These are phyloP conservation scores for Synanthedon myopaeformis DNA, from an alignment of 2,888 invertebrate species.

Conservation along the genomic window DNA sequence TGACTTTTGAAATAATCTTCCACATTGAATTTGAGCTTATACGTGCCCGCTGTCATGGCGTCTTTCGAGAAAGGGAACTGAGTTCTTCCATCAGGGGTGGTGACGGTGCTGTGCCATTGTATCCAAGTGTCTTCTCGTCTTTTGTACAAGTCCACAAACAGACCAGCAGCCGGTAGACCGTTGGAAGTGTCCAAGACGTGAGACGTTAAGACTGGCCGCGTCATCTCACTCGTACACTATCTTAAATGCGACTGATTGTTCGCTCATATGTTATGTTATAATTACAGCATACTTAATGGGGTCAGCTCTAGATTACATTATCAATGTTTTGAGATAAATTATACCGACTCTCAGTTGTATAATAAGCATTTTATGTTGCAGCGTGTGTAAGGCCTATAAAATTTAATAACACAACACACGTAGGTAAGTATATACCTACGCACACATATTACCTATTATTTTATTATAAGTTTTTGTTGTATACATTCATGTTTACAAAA, in stretches of 20 bases:
- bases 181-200: constrained; percentile 80
- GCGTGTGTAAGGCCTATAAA: no score
- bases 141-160: constrained; percentile 77
- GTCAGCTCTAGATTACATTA: not conserved
- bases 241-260: not conserved
- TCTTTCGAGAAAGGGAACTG: constrained; percentile 71
- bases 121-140: constrained; percentile 76
- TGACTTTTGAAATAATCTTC: constrained; percentile 75
- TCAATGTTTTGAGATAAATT: no score
- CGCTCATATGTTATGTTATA: not conserved
- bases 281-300: not conserved
- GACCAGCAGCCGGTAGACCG: constrained; percentile 74
- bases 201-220: constrained; percentile 75
- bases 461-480: no score
- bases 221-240: constrained; percentile 20
- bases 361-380: no score
- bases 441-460: no score
- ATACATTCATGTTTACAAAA: no score
- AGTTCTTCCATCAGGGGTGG: constrained; percentile 76
- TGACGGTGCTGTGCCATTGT: constrained; percentile 72
- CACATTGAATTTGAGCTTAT: constrained; percentile 81
- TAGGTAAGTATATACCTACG: no score
- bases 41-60: constrained; percentile 75
- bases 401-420: no score
- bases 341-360: no score